Evolutionary conservation across 2,888 invertebrate genomes (phyloP).

Genomic region (Orthonevra nobilis): DNA sequence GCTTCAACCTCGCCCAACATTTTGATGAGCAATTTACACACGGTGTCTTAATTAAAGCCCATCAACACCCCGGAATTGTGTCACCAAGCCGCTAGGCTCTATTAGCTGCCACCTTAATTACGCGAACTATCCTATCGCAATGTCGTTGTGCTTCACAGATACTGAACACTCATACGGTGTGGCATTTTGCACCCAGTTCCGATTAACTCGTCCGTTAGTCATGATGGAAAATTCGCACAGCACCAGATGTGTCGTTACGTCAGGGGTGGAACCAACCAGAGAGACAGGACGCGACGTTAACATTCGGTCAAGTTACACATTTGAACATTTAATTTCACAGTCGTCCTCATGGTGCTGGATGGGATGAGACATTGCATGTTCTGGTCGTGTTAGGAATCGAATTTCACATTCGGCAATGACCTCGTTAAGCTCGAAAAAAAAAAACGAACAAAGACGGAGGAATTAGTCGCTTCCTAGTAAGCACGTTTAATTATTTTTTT

Average conservation of each 20-base stretch:
- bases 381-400: slow-evolving; percentile 28
- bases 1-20: slow-evolving; percentile 28
- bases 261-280: neutral
- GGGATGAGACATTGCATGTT: slow-evolving; percentile 35
- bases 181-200: slow-evolving; percentile 18
- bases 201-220: slow-evolving; percentile 8
- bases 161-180: slow-evolving; percentile 14
- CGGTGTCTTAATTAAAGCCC: slow-evolving; percentile 52
- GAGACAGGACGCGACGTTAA: slow-evolving; percentile 23
- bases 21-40: slow-evolving; percentile 49
- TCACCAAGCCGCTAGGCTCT: slow-evolving; percentile 31
- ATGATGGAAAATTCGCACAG: slow-evolving; percentile 49
- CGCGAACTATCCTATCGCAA: slow-evolving; percentile 30
- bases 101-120: slow-evolving; percentile 58
- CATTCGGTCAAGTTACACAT: neutral
- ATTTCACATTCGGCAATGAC: slow-evolving; percentile 22
- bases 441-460: neutral
- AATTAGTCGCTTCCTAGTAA: neutral
- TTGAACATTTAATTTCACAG: too few relatives aligned
- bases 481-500: neutral
- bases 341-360: too few relatives aligned
- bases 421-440: neutral
- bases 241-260: neutral
- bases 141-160: neutral
- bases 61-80: slow-evolving; percentile 34